Percentiles rank a stretch among this genome's conserved stretches.
Conservation (phyloP, 2,888 invertebrate species). For the Buathra laborator region DNA sequence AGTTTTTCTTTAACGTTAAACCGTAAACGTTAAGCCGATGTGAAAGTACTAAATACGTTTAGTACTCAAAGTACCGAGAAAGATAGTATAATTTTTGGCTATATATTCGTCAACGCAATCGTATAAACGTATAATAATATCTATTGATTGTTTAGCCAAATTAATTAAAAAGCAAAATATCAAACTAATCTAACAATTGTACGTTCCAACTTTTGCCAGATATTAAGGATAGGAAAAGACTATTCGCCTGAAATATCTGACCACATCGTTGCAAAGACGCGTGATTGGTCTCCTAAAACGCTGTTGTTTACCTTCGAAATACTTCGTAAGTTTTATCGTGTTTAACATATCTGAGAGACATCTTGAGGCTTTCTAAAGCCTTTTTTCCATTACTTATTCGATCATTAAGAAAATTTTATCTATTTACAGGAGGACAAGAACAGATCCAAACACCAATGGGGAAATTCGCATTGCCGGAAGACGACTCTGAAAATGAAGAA, state of each 20-base stretch:
- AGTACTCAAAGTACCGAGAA: no score
- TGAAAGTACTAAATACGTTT: no score
- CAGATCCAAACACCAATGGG: constrained; percentile 67
- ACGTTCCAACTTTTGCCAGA: constrained; percentile 76
- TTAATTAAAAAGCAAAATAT: neutral
- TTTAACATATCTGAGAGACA: neutral
- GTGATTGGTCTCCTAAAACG: constrained; percentile 68
- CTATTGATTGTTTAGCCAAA: neutral
- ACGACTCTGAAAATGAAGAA: constrained; percentile 1
- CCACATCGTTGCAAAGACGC: constrained; percentile 81
- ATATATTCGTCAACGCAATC: neutral
- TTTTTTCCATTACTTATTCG: neutral
- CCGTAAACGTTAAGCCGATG: no score
- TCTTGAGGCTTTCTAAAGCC: neutral
- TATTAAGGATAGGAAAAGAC: constrained; percentile 81
- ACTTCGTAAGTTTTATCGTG: constrained; percentile 56
- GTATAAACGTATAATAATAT: neutral
- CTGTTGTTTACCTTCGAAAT: constrained; percentile 65
- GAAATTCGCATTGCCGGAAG: constrained; percentile 63
- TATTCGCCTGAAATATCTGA: constrained; percentile 84
- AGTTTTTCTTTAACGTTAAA: no score
- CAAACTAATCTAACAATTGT: neutral
- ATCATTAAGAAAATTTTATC: neutral
- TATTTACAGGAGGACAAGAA: constrained; percentile 58
- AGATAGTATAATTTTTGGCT: neutral